Conservation (phyloP, 2,888 invertebrate species). For the Pinctada fucata region DNA sequence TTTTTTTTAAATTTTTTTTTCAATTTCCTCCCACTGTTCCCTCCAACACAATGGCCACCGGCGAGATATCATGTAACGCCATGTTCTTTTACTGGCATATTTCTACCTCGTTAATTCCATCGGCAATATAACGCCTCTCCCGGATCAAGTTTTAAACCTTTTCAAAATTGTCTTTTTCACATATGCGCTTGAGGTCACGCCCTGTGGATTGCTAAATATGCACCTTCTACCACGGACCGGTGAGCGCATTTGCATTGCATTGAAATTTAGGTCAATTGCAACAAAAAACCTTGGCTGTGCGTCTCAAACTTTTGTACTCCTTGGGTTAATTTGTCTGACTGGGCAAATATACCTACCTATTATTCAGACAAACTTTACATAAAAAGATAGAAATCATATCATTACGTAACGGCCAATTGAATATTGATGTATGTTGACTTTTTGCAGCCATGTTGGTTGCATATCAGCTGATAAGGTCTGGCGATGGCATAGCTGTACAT, state of each 20-base stretch:
- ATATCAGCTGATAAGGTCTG: neutral
- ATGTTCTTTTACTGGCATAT: slow-evolving; percentile 26
- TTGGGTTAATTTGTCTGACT: neutral
- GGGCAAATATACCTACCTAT: neutral
- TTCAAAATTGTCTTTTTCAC: slow-evolving; percentile 27
- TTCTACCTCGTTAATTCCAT: slow-evolving; percentile 37
- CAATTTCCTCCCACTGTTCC: neutral
- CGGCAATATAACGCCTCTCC: slow-evolving; percentile 37
- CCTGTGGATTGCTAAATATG: slow-evolving; percentile 22
- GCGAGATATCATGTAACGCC: slow-evolving; percentile 30
- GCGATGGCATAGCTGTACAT: neutral
- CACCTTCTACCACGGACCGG: slow-evolving; percentile 25
- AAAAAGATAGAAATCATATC: neutral
- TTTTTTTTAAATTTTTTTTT: no score
- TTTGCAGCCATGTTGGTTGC: slow-evolving; percentile 2
- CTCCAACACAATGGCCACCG: neutral
- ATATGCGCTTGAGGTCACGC: slow-evolving; percentile 32
- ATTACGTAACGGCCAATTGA: slow-evolving; percentile 4
- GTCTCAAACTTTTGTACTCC: neutral
- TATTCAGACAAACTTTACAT: neutral
- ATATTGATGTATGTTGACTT: slow-evolving; percentile 2
- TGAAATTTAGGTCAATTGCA: neutral
- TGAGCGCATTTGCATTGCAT: slow-evolving; percentile 8
- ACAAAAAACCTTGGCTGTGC: neutral
- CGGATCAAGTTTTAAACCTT: slow-evolving; percentile 30